Percentiles rank a stretch among this genome's conserved stretches.
phyloP scores from a whole-genome alignment of 2,113 vertebrate species.

The Sigmodon hispidus region DNA sequence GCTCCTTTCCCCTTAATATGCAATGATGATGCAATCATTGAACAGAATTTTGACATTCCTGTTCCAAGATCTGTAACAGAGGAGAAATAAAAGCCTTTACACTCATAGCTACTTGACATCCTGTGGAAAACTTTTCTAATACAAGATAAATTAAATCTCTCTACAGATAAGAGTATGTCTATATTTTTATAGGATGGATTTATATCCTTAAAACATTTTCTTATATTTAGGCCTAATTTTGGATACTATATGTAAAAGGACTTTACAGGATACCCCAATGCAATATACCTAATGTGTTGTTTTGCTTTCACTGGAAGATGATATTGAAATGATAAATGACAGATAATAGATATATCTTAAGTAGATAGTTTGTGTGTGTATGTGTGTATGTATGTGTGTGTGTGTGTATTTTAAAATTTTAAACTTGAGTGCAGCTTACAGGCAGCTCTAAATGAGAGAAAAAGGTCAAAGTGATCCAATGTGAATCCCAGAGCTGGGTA shows the following conservation, averaged over 20 bases:
- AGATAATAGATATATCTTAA: no score
- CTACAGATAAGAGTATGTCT: not conserved
- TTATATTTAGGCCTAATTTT: not conserved
- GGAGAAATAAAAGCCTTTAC: not conserved
- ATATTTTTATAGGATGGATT: not conserved
- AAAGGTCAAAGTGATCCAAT: not conserved
- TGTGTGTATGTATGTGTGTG: not conserved
- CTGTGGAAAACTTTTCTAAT: not conserved
- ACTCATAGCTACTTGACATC: not conserved
- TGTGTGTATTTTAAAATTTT: not conserved
- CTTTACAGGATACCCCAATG: rapidly evolving
- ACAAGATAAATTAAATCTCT: not conserved
- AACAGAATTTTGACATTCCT: not conserved
- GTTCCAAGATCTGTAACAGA: no score
- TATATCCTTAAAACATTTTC: not conserved
- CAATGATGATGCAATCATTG: not conserved
- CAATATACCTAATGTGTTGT: rapidly evolving
- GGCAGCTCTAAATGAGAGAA: not conserved
- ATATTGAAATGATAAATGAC: not conserved
- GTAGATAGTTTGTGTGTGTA: no score
- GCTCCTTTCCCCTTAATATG: rapidly evolving
- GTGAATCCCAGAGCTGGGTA: no score
- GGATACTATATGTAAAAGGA: not conserved
- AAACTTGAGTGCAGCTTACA: not conserved
- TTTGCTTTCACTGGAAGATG: not conserved